phyloP scores from a whole-genome alignment of 2,888 invertebrate genomes.

The Hyles lineata region DNA sequence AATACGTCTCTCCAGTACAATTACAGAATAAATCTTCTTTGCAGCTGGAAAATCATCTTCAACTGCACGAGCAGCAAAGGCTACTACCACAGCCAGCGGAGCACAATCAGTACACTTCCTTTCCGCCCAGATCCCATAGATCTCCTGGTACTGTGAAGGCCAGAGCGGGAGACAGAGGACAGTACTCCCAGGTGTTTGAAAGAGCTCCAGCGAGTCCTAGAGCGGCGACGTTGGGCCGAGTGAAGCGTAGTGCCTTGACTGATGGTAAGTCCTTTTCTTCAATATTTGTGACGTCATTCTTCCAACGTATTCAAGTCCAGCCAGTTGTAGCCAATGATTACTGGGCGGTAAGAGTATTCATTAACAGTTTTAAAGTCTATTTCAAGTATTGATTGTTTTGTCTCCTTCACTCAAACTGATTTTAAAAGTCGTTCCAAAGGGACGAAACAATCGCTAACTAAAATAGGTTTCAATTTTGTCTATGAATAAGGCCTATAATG shows the following conservation, averaged over 20 bases:
- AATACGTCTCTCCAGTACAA: background rate
- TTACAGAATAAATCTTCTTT: constrained; percentile 22
- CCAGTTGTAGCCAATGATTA: no score
- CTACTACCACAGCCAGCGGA: constrained; percentile 74
- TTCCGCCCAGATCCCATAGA: constrained; percentile 67
- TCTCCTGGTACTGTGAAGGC: constrained; percentile 72
- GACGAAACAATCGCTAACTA: no score
- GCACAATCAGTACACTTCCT: constrained; percentile 80
- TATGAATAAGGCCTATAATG: no score
- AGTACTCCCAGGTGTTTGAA: constrained; percentile 84
- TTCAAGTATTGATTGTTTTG: no score
- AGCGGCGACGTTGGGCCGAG: constrained; percentile 73
- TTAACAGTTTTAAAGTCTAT: no score
- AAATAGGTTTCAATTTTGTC: no score
- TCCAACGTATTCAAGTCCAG: no score
- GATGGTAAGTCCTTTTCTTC: constrained; percentile 55
- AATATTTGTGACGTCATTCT: no score
- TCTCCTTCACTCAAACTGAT: no score
- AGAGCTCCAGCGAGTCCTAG: constrained; percentile 83
- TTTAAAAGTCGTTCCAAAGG: no score
- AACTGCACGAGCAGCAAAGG: constrained; percentile 80
- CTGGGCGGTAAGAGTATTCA: no score
- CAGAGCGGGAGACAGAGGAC: constrained; percentile 76
- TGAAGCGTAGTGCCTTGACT: constrained; percentile 71
- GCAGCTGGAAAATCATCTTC: constrained; percentile 78